Base-by-base conservation (phyloP, 2,113 vertebrate species). In the Anas platyrhynchos region DNA sequence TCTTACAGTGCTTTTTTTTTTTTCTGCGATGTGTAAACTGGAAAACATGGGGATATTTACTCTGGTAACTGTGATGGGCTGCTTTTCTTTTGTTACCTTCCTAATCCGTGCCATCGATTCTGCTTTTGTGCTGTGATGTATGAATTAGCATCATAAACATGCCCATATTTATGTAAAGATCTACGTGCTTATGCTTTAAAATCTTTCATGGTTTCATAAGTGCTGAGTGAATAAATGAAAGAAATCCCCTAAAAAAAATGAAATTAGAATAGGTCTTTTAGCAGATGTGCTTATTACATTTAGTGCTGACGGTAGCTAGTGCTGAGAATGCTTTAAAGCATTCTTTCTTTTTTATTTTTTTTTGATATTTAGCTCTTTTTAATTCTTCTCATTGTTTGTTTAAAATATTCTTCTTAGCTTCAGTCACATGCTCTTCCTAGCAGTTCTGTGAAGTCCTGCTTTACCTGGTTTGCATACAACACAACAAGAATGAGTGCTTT, bases 1-100 rank as follows among this genome's bases (percentile, higher is more conserved):
- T 92, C 89, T 92, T 86, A 78, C 63, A 67, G 56, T 46, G 52
- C 46, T 92, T 36, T 92, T 50, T 92, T 36, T 92, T 87, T 46
- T 92, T 87, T 46, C 44, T 83, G 23, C 50, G 36, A 94, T 78
- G 63, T 80, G 55, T 63, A 77, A 83, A 78, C 82, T 80, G 67
- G 83, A 88, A 86, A 83, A 71, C 0, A 0, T 38, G 87, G 29
- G 22, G 74, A 59, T 92, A 46, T 89, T 94, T 67, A 77, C 50
- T 88, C 14, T 29, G 55, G 50, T 48, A 73, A 36, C 71, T 86
- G 31, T 55, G 31, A 4, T 52, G 72, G 65, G n/a, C 41, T 79
- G n/a, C 4, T 41, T 69, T 91, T 65, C 9, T 63, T 43, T 17
- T 43, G 62, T 54, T 62, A 4, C 0, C 0, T 77, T 85, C 15